Evolutionary conservation across 1,140 invertebrate species (phyloP).

Genomic region (Cryptotermes secundus): DNA sequence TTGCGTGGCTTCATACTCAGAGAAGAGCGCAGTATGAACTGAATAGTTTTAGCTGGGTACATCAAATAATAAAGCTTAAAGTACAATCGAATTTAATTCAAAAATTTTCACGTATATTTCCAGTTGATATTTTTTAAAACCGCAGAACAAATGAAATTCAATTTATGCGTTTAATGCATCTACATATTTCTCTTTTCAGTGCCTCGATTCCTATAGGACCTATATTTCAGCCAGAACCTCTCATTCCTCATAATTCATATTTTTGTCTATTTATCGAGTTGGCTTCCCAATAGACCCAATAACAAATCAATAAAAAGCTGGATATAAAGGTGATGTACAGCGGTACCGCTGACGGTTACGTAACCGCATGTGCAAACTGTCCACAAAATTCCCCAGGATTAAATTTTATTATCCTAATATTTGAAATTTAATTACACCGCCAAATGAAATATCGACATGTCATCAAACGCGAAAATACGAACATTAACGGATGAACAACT

Average conservation of each 20-base stretch:
- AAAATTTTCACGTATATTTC: background rate
- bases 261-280: background rate
- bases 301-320: no score
- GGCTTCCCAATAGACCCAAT: no score
- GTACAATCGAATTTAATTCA: no score
- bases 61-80: no score
- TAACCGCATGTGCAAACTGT: no score
- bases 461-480: background rate
- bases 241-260: background rate
- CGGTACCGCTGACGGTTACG: no score
- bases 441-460: background rate
- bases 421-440: background rate
- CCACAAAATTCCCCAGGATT: no score
- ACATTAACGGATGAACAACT: background rate
- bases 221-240: background rate
- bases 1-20: no score
- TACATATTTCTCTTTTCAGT: background rate
- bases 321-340: no score
- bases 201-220: background rate
- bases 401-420: background rate
- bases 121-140: background rate
- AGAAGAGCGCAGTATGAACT: no score
- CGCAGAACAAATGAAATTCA: background rate
- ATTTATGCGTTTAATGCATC: background rate
- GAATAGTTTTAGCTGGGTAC: no score